Evolutionary conservation across 1,140 invertebrate genomes (phyloP), one percentile per base, ranked within the genome.

Genomic region (Drosophila ironensis): DNA sequence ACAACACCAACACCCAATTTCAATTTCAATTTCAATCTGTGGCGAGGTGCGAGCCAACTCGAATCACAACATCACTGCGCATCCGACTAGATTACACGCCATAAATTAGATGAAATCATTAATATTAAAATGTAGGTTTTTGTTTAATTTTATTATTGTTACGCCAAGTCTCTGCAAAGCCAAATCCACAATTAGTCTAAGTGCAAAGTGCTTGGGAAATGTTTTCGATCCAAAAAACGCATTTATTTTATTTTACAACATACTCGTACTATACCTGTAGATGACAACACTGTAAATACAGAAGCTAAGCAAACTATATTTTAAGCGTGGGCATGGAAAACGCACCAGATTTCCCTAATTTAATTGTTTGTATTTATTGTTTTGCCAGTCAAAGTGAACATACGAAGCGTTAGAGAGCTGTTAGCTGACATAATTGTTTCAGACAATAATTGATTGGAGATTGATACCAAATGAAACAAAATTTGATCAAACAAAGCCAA

Each of bases 391-490:
- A 25, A 45, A 30, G 12, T 22, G 16, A 28, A 40, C 47, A 45
- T 44, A 63, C 42, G 60, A 33, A 7, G 19, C 54, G 52, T 80
- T 70, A 59, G 64, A 64, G 54, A 64, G 59, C 72, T 78, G 51
- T 80, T 86, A 78, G 66, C 61, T 41, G 67, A 56, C 56, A 63
- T 80, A 68, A 75, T 86, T 86, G 40, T 86, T 86, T 86, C 82
- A 86, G 80, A 86, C 80, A 86, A 86, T 86, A 86, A 86, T 28
- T 52, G 45, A 84, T 84, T 86, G 59, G 63, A 66, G 24, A 63
- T 37, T 35, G 28, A 38, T 19, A 63, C 44, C 42, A 42, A 48
- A 47, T 45, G 16, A 51, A 22, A 72, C 11, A 33, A 44, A 45
- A 56, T 35, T 35, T 56, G 48, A 69, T 73, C 47, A 72, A 82